These are phyloP conservation scores for Coturnix japonica DNA, from an alignment of 2,113 vertebrate genomes.

Conservation along the genomic window DNA sequence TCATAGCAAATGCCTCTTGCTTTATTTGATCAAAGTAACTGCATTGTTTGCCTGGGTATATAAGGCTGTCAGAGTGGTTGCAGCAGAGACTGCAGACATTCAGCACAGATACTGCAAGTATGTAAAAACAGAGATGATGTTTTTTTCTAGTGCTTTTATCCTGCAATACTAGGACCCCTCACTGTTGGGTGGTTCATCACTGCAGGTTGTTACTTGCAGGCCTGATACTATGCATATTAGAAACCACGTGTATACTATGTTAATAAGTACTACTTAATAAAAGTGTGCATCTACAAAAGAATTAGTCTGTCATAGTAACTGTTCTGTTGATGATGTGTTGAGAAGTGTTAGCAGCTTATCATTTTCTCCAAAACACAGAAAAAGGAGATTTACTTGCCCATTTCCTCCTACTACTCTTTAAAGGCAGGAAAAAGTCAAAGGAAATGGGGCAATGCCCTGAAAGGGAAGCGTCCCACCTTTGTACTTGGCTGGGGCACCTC, in stretches of 20 bases:
- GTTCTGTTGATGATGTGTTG: not conserved
- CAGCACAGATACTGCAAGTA: not conserved
- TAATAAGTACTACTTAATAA: not conserved
- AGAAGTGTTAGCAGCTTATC: not conserved
- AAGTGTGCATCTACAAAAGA: not conserved
- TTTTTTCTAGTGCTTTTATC: not conserved
- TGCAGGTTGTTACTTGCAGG: not conserved
- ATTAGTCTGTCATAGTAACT: not conserved
- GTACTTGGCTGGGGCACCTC: not conserved
- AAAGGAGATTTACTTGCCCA: not conserved
- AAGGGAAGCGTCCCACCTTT: not conserved
- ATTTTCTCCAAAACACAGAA: not conserved
- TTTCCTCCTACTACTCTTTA: not conserved
- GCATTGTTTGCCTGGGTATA: accelerated
- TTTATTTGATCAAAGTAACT: not conserved
- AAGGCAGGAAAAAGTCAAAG: not conserved
- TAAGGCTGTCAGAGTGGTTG: not conserved
- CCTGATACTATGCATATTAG: not conserved
- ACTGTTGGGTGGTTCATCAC: not conserved
- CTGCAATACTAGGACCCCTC: not conserved
- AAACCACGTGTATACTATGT: not conserved
- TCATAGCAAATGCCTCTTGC: accelerated
- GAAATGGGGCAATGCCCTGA: not conserved
- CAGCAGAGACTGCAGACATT: not conserved
- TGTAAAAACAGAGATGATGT: not conserved